Conservation (phyloP, 2,888 invertebrate species). For the Synergus laeviventris region DNA sequence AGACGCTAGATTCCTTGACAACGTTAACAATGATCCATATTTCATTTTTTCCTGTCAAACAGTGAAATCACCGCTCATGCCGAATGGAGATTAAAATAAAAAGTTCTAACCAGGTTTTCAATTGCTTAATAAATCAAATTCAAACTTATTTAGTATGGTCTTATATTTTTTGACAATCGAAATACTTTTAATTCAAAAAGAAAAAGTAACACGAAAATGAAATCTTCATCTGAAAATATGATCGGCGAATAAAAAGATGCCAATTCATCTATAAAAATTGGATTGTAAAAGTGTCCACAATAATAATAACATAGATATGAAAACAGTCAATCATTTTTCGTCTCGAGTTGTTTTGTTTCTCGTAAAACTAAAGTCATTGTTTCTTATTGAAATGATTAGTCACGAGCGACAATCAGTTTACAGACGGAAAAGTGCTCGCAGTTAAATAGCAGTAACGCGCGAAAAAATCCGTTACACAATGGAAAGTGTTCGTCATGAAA, state of each 20-base stretch:
- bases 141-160: too few species aligned
- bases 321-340: background rate
- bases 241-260: background rate
- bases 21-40: constrained; percentile 1
- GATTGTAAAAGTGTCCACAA: background rate
- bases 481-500: constrained; percentile 74
- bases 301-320: background rate
- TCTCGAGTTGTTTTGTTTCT: background rate
- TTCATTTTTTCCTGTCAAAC: constrained; percentile 13
- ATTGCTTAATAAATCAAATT: background rate
- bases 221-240: too few species aligned
- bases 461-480: constrained; percentile 73
- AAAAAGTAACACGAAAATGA: too few species aligned
- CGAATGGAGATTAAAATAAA: background rate
- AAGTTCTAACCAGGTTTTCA: too few species aligned
- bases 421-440: constrained; percentile 11
- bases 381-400: constrained; percentile 5
- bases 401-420: constrained; percentile 8
- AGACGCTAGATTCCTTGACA: constrained; percentile 31
- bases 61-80: background rate
- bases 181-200: too few species aligned
- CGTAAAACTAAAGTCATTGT: constrained; percentile 18
- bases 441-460: constrained; percentile 44
- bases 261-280: background rate
- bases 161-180: too few species aligned